Conservation (phyloP, 1,140 invertebrate species). For the Drosophila dunni region DNA sequence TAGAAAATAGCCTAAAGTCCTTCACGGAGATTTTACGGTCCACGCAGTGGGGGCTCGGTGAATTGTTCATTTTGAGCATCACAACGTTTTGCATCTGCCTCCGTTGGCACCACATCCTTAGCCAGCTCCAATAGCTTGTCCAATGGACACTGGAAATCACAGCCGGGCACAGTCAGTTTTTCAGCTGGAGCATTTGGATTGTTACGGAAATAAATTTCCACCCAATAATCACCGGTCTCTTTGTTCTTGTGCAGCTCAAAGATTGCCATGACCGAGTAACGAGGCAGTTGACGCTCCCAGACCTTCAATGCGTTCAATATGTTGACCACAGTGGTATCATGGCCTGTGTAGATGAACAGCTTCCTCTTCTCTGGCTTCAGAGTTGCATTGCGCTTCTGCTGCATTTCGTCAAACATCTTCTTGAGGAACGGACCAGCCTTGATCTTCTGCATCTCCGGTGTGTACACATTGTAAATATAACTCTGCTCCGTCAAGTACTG, state of each 20-base stretch:
- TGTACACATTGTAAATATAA: slow-evolving; percentile 87
- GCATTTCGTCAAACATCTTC: slow-evolving; percentile 88
- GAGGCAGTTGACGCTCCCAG: slow-evolving; percentile 89
- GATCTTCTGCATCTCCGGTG: slow-evolving; percentile 87
- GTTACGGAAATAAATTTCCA: slow-evolving; percentile 88
- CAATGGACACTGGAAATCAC: slow-evolving; percentile 87
- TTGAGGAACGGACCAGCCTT: slow-evolving; percentile 88
- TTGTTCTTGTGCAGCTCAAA: slow-evolving; percentile 89
- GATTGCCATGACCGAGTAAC: slow-evolving; percentile 89
- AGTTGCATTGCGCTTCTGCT: slow-evolving; percentile 85
- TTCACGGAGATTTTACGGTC: slow-evolving; percentile 80
- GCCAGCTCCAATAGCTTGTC: slow-evolving; percentile 85
- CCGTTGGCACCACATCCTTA: slow-evolving; percentile 86
- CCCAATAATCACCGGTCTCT: slow-evolving; percentile 84
- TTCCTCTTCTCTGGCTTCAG: slow-evolving; percentile 86
- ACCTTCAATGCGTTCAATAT: slow-evolving; percentile 89
- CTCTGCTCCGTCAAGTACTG: slow-evolving; percentile 86
- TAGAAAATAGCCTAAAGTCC: neutral
- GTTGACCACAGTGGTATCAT: slow-evolving; percentile 91
- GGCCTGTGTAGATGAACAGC: slow-evolving; percentile 89
- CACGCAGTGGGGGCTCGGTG: slow-evolving; percentile 85
- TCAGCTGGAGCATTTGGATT: slow-evolving; percentile 85
- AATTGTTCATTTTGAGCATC: slow-evolving; percentile 86
- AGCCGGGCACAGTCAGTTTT: slow-evolving; percentile 87
- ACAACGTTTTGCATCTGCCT: slow-evolving; percentile 86